These are phyloP conservation scores for Sesia bembeciformis DNA, from an alignment of 2,888 invertebrate genomes.

Conservation along the genomic window DNA sequence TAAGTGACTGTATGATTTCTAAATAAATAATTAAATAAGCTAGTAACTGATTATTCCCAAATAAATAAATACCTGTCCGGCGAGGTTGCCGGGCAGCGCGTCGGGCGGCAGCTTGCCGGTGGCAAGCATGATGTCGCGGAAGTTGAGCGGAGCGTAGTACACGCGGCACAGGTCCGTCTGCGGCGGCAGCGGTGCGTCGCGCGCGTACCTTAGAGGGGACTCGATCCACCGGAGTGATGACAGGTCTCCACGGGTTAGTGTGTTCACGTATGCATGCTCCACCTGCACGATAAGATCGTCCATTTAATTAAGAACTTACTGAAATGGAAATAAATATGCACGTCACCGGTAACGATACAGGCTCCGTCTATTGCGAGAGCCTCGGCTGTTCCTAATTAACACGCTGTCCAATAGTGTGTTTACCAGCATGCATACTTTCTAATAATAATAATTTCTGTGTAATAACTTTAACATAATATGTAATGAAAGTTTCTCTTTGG, in stretches of 20 bases:
- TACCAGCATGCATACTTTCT: too few relatives aligned
- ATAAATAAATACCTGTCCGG: slow-evolving; percentile 67
- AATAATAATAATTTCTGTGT: too few relatives aligned
- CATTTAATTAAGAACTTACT: neutral
- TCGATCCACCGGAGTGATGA: slow-evolving; percentile 91
- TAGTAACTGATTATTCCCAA: too few relatives aligned
- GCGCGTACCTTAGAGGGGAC: slow-evolving; percentile 79
- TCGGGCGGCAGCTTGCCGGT: slow-evolving; percentile 98
- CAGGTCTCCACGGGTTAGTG: slow-evolving; percentile 93
- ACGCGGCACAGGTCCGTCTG: slow-evolving; percentile 85
- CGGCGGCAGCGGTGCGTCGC: slow-evolving; percentile 42
- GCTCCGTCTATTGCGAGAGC: too few relatives aligned
- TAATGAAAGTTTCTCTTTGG: too few relatives aligned
- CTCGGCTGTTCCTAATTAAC: too few relatives aligned
- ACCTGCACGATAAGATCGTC: slow-evolving; percentile 58
- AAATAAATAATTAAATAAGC: too few relatives aligned
- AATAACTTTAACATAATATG: too few relatives aligned
- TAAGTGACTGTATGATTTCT: too few relatives aligned
- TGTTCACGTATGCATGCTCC: slow-evolving; percentile 96
- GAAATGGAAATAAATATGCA: too few relatives aligned
- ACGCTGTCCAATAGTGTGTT: too few relatives aligned
- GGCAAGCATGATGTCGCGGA: slow-evolving; percentile 98
- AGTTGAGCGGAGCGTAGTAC: slow-evolving; percentile 96
- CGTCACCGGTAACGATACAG: too few relatives aligned
- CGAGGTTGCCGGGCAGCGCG: slow-evolving; percentile 92